A percentile compares a stretch with the other conserved stretches of the same genome.
Evolutionary conservation across 2,113 vertebrate species (phyloP).

Genomic region (Sebastes schlegelii): DNA sequence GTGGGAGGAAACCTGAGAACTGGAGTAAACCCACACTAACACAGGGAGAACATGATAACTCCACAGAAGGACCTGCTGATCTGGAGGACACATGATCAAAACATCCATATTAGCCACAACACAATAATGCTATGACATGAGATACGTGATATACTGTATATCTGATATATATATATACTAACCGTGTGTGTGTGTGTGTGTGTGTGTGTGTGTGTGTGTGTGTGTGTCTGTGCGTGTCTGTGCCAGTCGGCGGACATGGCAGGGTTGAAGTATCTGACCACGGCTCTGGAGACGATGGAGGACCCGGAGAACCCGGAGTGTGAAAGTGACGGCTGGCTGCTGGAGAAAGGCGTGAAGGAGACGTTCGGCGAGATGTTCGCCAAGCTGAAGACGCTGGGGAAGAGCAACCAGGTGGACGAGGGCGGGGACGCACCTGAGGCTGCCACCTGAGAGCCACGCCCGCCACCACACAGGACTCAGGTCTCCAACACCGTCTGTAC

Average conservation of each 20-base stretch:
- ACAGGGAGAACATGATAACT: too few relatives aligned
- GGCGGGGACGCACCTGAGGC: conserved; percentile 77
- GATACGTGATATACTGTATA: too few relatives aligned
- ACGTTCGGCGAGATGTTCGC: conserved; percentile 86
- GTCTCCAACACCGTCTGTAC: conserved; percentile 33
- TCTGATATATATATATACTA: not conserved
- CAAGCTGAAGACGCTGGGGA: conserved; percentile 88
- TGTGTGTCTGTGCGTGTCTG: conserved; percentile 11
- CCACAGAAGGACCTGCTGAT: too few relatives aligned
- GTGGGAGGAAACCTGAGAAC: too few relatives aligned
- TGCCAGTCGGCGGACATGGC: conserved; percentile 79
- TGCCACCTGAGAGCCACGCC: conserved; percentile 82
- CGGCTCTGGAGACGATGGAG: conserved; percentile 88
- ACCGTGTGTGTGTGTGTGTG: conserved; percentile 14
- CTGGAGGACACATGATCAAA: too few relatives aligned
- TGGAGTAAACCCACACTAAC: too few relatives aligned
- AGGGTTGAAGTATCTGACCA: conserved; percentile 91
- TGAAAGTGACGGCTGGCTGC: conserved; percentile 94
- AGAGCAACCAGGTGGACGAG: conserved; percentile 90
- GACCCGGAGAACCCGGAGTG: conserved; percentile 93
- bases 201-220: conserved; percentile 16
- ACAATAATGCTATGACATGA: too few relatives aligned
- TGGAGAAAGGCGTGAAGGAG: conserved; percentile 93
- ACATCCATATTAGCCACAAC: too few relatives aligned
- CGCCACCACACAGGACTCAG: conserved; percentile 59